A percentile compares a stretch with the other conserved stretches of the same genome.
These are phyloP conservation scores for Heliconius ethilla DNA, from an alignment of 2,888 invertebrate species.

Conservation along the genomic window DNA sequence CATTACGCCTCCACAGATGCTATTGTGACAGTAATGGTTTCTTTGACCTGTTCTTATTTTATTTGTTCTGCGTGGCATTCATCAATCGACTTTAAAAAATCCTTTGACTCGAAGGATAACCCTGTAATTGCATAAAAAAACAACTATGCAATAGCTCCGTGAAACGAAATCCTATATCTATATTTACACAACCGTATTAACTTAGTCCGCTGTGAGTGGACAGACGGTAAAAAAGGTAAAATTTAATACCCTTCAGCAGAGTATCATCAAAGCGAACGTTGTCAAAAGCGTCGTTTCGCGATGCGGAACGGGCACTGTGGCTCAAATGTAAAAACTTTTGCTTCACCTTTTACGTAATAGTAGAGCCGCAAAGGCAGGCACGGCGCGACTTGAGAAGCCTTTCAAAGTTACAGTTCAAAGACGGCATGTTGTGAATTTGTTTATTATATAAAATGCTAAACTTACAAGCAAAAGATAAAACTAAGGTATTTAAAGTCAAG, in stretches of 20 bases:
- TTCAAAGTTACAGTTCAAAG: slow-evolving; percentile 75
- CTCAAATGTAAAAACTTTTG: slow-evolving; percentile 79
- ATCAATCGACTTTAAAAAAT: slow-evolving; percentile 56
- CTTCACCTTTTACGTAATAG: slow-evolving; percentile 74
- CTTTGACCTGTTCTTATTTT: slow-evolving; percentile 66
- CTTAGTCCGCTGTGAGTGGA: slow-evolving; percentile 66
- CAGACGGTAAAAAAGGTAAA: slow-evolving; percentile 66
- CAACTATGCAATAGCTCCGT: slow-evolving; percentile 43
- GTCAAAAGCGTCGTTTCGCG: slow-evolving; percentile 74
- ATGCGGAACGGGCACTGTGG: slow-evolving; percentile 70
- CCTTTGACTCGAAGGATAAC: slow-evolving; percentile 60
- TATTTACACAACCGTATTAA: slow-evolving; percentile 66
- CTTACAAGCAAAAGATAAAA: slow-evolving; percentile 6
- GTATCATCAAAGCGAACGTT: slow-evolving; percentile 75
- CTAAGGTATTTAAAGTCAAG: neutral
- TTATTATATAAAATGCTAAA: slow-evolving; percentile 49
- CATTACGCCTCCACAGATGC: slow-evolving; percentile 66
- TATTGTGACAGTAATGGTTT: slow-evolving; percentile 64
- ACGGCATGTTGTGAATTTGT: slow-evolving; percentile 75
- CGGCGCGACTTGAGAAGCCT: slow-evolving; percentile 71
- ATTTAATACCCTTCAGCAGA: slow-evolving; percentile 70
- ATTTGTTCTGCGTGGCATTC: slow-evolving; percentile 66
- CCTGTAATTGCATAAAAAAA: slow-evolving; percentile 34
- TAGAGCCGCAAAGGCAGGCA: slow-evolving; percentile 55
- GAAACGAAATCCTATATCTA: slow-evolving; percentile 53